Evolutionary conservation across 2,113 vertebrate species (phyloP).

Genomic region (Aramus guarauna): DNA sequence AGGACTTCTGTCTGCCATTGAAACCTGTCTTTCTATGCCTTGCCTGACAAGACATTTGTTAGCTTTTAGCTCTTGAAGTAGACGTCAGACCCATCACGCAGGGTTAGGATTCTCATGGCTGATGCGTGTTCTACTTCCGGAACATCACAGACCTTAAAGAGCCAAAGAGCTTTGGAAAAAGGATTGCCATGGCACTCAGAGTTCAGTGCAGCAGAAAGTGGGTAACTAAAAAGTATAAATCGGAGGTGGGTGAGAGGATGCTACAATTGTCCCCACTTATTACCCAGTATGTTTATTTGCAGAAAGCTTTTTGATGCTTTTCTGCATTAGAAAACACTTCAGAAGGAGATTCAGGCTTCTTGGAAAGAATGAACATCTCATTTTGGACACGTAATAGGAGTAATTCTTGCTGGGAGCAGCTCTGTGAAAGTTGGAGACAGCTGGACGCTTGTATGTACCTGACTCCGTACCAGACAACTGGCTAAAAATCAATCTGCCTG

Average conservation of each 20-base stretch:
- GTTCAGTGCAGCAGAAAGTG: not conserved
- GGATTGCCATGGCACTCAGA: not conserved
- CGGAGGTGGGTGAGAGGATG: not conserved
- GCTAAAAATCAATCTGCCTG: not conserved
- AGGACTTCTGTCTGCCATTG: not conserved
- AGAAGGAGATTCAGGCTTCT: not conserved
- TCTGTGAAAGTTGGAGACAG: not conserved
- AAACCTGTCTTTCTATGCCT: not conserved
- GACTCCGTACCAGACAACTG: not conserved
- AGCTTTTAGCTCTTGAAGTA: not conserved
- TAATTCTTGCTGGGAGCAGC: not conserved
- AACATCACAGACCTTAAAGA: not conserved
- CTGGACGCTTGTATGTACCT: not conserved
- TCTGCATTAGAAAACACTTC: not conserved
- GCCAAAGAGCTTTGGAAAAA: not conserved
- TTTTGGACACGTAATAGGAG: not conserved
- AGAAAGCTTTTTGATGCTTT: not conserved
- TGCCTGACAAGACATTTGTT: not conserved
- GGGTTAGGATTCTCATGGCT: not conserved
- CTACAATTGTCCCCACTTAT: not conserved
- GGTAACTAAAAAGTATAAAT: not conserved
- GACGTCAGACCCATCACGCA: accelerated
- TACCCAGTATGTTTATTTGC: not conserved
- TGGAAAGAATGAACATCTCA: not conserved
- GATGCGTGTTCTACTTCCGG: not conserved